Base-by-base conservation (phyloP, 2,797 vertebrate genomes). In the Ctenopoma multispine region DNA sequence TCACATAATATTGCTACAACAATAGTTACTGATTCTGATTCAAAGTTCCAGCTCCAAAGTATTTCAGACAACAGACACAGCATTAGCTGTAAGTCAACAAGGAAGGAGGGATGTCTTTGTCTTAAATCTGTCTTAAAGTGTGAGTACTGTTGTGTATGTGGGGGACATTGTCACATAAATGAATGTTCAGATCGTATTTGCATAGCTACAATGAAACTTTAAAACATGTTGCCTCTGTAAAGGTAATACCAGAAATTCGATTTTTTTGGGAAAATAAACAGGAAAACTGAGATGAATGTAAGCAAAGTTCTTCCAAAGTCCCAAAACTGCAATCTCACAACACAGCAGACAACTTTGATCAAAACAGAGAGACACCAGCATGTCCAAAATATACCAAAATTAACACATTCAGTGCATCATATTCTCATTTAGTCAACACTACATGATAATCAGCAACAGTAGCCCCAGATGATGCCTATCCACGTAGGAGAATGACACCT, bases 11-110 rank as follows among this genome's bases (percentile, higher is more conserved):
- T 64, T 75, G 53, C 75, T 75, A 58, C 27, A 60, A 29, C 44
- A 83, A 51, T 64, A 68, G 80, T 75, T 87, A 69, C 40, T 59
- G 62, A 64, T 29, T 29, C 27, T n/a, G n/a, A 27, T 82, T 75
- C 75, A 77, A 77, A 71, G 66, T 60, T 62, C 40, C 18, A 69
- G 34, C 46, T 67, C 23, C 17, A 74, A 70, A 64, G 46, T 49
- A 61, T 72, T 83, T 69, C 50, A 71, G 41, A 34, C 62, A 34
- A 27, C 44, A 71, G 63, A 38, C 51, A 44, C 5, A 63, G 47
- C 53, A 76, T 71, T 70, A 59, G 56, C 71, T 65, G 61, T 29
- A 73, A 60, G 62, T 78, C 69, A 77, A 62, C 23, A 62, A 69
- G 72, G 56, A 79, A 70, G 74, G 40, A 72, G 53, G 36, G 51